These are phyloP conservation scores for Menidia menidia DNA, from an alignment of 2,797 vertebrate species.

Conservation along the genomic window DNA sequence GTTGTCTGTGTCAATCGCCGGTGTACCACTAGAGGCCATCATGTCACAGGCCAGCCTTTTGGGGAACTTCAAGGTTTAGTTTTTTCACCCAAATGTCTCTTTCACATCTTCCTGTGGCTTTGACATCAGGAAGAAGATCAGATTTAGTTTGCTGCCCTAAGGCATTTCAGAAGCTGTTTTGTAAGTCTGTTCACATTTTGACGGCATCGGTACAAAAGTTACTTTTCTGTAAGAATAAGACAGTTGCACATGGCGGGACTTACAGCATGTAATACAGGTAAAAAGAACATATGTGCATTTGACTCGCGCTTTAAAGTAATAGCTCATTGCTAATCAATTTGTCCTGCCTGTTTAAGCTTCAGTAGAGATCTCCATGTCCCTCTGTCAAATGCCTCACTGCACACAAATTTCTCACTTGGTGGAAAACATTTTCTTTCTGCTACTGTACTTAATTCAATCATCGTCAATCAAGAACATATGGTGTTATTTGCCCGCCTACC, in stretches of 20 bases:
- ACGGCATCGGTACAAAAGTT: constrained; percentile 51
- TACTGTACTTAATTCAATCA: constrained; percentile 74
- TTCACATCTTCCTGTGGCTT: constrained; percentile 41
- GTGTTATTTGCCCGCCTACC: constrained; percentile 28
- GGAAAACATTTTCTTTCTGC: constrained; percentile 56
- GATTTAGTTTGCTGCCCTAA: constrained; percentile 38
- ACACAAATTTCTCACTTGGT: constrained; percentile 53
- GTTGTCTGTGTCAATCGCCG: constrained; percentile 86
- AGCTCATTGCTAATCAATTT: constrained; percentile 74
- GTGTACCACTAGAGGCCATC: constrained; percentile 89
- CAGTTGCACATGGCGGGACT: constrained; percentile 32
- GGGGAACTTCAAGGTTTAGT: constrained; percentile 48
- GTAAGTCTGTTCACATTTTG: constrained; percentile 35
- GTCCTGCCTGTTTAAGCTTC: constrained; percentile 64
- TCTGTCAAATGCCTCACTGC: constrained; percentile 61
- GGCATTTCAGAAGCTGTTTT: constrained; percentile 40
- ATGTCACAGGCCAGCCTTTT: constrained; percentile 76
- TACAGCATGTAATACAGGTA: constrained; percentile 37
- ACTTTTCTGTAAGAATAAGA: constrained; percentile 37
- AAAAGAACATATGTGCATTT: constrained; percentile 31
- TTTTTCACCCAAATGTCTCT: constrained; percentile 39
- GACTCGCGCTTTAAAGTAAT: constrained; percentile 58
- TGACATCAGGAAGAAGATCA: constrained; percentile 41
- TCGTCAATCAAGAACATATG: constrained; percentile 76
- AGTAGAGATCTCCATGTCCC: constrained; percentile 50